Conservation (phyloP, 2,797 vertebrate species). For the Anguilla pacifica region DNA sequence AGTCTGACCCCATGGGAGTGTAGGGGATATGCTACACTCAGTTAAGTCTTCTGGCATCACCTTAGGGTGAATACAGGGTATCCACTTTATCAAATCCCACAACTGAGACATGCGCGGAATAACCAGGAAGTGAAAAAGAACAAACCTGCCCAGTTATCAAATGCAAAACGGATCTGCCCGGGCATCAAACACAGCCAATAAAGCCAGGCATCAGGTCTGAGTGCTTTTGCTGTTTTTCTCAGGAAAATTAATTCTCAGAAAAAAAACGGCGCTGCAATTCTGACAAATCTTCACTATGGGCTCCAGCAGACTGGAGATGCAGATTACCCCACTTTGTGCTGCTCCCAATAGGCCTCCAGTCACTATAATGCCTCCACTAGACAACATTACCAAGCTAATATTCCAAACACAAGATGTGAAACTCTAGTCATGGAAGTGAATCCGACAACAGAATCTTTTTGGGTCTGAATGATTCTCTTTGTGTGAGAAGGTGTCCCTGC, state of each 20-base stretch:
- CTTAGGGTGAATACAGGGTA: background rate
- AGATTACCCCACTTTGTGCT: background rate
- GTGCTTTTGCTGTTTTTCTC: background rate
- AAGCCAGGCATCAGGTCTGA: background rate
- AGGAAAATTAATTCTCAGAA: background rate
- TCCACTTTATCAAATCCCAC: background rate
- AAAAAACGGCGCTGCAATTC: background rate
- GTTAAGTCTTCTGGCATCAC: background rate
- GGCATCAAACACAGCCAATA: background rate
- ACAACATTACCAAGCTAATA: background rate
- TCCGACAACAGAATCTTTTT: background rate
- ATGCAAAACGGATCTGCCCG: background rate
- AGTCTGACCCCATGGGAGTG: background rate
- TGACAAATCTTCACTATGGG: background rate
- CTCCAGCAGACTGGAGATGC: background rate
- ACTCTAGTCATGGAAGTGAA: background rate
- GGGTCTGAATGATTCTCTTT: background rate
- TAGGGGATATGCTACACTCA: background rate
- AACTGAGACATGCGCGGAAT: background rate
- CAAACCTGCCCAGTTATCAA: background rate
- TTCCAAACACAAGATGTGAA: background rate
- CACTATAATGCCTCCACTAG: background rate
- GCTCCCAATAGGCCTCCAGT: background rate
- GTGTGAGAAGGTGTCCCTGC: background rate
- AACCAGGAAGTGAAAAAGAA: background rate